These are phyloP conservation scores for Spea hammondii DNA, from an alignment of 2,797 vertebrate genomes.

Conservation along the genomic window DNA sequence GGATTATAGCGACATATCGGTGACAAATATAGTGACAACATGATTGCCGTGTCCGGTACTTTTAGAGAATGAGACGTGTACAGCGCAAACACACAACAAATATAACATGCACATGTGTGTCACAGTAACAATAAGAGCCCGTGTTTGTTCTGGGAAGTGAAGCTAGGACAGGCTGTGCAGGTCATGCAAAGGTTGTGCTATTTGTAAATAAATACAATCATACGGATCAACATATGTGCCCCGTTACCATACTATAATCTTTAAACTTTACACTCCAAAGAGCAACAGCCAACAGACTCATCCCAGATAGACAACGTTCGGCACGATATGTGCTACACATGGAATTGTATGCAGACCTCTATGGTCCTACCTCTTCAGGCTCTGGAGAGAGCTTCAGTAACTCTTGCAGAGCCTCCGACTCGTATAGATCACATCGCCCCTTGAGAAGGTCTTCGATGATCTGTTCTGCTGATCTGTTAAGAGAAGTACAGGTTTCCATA, in stretches of 20 bases:
- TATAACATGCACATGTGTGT: not conserved
- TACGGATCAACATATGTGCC: no score
- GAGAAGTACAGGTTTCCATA: not conserved
- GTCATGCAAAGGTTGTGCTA: no score
- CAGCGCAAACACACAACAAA: not conserved
- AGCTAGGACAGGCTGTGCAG: no score
- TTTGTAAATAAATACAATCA: no score
- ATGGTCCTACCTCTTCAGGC: slow-evolving; percentile 82
- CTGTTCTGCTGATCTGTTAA: slow-evolving; percentile 77
- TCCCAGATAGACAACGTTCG: no score
- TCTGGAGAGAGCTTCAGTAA: slow-evolving; percentile 93
- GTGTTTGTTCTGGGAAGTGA: not conserved
- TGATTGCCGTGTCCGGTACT: slow-evolving; percentile 16
- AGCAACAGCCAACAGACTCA: no score
- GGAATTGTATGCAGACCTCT: no score
- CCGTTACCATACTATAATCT: no score
- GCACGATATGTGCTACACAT: no score
- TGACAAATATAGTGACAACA: not conserved
- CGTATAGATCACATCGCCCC: slow-evolving; percentile 82
- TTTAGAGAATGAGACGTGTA: not conserved
- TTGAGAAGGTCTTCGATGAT: slow-evolving; percentile 89
- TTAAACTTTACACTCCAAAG: no score
- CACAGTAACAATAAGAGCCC: not conserved
- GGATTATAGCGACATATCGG: slow-evolving; percentile 4
- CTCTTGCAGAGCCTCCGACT: slow-evolving; percentile 85